Percentiles rank a stretch among this genome's conserved stretches.
phyloP scores from a whole-genome alignment of 2,113 vertebrate genomes.

The Pagrus major region DNA sequence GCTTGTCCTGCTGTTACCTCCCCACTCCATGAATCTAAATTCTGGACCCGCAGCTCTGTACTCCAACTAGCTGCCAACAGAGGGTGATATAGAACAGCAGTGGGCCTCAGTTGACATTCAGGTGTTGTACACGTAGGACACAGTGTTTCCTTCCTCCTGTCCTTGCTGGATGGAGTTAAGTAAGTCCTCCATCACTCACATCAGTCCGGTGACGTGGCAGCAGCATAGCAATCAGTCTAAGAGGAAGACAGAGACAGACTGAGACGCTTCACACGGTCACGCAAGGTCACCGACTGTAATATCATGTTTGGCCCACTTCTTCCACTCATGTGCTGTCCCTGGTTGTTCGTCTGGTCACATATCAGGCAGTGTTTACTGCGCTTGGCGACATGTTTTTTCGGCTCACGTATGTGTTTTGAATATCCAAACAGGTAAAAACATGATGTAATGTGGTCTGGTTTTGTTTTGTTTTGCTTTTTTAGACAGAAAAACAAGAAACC shows the following conservation, averaged over 20 bases:
- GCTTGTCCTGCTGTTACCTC: background rate
- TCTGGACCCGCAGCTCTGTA: background rate
- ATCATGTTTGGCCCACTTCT: slow-evolving; percentile 8
- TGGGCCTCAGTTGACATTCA: slow-evolving; percentile 42
- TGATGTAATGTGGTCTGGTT: background rate
- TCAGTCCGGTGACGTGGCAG: slow-evolving; percentile 38
- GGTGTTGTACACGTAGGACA: slow-evolving; percentile 29
- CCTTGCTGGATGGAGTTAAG: slow-evolving; percentile 65
- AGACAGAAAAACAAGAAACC: too few relatives aligned
- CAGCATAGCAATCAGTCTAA: slow-evolving; percentile 62
- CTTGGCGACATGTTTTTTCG: background rate
- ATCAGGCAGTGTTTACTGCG: background rate
- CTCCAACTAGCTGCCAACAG: slow-evolving; percentile 57
- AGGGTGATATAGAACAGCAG: slow-evolving; percentile 55
- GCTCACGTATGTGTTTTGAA: background rate
- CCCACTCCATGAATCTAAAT: background rate
- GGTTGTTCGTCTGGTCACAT: background rate
- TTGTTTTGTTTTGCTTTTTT: slow-evolving; percentile 7
- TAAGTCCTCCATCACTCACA: slow-evolving; percentile 68
- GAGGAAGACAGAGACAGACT: slow-evolving; percentile 39
- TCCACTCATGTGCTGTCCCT: background rate
- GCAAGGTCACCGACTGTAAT: slow-evolving; percentile 41
- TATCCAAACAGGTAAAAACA: background rate
- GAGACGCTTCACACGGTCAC: slow-evolving; percentile 28
- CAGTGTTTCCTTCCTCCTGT: slow-evolving; percentile 32